phyloP scores from a whole-genome alignment of 2,113 vertebrate species.

The Macquaria australasica region DNA sequence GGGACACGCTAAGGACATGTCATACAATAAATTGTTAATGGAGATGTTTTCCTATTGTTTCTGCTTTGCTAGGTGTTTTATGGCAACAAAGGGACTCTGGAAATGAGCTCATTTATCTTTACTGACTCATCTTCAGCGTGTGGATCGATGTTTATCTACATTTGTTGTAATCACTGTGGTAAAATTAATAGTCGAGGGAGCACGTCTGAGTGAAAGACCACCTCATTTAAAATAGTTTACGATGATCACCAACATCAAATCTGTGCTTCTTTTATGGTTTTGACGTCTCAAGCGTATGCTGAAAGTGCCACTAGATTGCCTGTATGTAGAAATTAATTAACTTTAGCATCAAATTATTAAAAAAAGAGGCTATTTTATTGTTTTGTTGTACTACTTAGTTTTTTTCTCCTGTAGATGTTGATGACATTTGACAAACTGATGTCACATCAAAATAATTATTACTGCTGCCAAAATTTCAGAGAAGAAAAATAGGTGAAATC shows the following conservation, averaged over 20 bases:
- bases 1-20: conserved; percentile 43
- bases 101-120: conserved; percentile 55
- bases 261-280: neutral
- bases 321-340: neutral
- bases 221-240: neutral
- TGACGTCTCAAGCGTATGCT: neutral
- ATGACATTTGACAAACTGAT: neutral
- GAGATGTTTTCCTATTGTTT: conserved; percentile 12
- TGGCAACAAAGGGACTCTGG: neutral
- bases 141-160: neutral
- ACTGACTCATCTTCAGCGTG: conserved; percentile 8
- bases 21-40: conserved; percentile 38
- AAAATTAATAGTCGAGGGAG: neutral
- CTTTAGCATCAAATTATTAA: neutral
- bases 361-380: neutral
- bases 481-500: neutral
- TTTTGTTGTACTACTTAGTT: no score
- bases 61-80: neutral
- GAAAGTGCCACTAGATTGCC: neutral
- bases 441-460: neutral
- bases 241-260: neutral
- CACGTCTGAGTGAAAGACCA: no score
- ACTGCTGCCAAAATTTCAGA: neutral
- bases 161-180: neutral
- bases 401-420: neutral